phyloP scores from a whole-genome alignment of 1,140 invertebrate genomes.

The Caenorhabditis brenneri region DNA sequence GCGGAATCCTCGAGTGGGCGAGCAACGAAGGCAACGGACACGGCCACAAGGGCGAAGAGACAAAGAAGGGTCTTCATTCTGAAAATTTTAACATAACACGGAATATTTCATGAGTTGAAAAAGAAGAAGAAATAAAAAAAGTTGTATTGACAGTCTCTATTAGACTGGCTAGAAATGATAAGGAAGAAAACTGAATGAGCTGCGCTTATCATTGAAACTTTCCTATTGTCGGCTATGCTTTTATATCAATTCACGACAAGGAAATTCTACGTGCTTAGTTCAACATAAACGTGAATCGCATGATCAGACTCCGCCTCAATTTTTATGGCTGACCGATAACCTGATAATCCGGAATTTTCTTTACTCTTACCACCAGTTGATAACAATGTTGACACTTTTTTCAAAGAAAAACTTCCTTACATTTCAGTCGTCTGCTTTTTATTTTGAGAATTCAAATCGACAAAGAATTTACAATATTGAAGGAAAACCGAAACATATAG shows the following conservation, averaged over 20 bases:
- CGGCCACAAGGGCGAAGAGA: slow-evolving; percentile 1
- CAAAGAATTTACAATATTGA: background rate
- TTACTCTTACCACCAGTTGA: background rate
- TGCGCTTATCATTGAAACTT: background rate
- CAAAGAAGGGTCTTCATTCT: slow-evolving; percentile 23
- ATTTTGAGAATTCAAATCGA: background rate
- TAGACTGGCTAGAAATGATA: background rate
- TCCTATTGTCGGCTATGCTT: background rate
- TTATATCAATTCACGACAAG: slow-evolving; percentile 7
- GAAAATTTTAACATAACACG: too few relatives aligned
- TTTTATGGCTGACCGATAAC: background rate
- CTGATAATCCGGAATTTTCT: slow-evolving; percentile 24
- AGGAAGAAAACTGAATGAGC: background rate
- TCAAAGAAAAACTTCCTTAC: background rate
- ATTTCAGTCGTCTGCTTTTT: background rate
- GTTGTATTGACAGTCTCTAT: too few relatives aligned
- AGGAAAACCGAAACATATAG: background rate
- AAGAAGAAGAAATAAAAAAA: background rate
- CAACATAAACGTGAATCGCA: slow-evolving; percentile 1
- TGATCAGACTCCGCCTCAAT: background rate
- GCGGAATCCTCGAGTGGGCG: background rate
- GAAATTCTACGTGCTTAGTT: background rate
- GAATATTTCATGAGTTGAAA: too few relatives aligned
- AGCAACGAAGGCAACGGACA: background rate
- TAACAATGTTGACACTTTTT: background rate